Base-by-base conservation (phyloP, 2,888 invertebrate species). In the Chymomyza fuscimana region DNA sequence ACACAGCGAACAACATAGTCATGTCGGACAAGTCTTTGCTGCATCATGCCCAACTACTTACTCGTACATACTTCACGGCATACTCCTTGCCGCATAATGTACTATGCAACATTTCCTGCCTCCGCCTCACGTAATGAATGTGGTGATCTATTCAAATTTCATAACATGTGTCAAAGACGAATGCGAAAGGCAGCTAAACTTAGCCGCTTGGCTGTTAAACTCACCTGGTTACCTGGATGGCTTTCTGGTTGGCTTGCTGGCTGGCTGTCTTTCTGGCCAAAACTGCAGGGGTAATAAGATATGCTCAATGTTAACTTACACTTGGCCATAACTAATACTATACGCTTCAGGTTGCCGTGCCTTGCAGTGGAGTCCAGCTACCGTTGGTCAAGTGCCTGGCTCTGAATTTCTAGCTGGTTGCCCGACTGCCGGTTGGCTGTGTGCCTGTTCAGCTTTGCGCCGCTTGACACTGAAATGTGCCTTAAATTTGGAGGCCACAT, bases 91-190 rank as follows among this genome's bases (percentile, higher is more conserved):
- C 10, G 0, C 32, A 29, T 56, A 7, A 22, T 36, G n/a, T 10
- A 10, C 29, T 32, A 9, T 51, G 9, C 29, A 63, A 16, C 19
- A 19, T 12, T 60, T 71, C 56, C 59, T 61, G 65, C 69, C 59
- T 70, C 54, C 60, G 65, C 69, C 56, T 70, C 36, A 65, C 58
- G 71, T 58, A 65, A 67, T 66, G 66, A 71, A 68, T 71, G 63
- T 72, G 72, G 78, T 83, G 83, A 84, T 85, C 84, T 86, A 86
- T 84, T 84, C 84, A 84, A 84, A 83, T 86, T 84, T 83, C 79
- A 83, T 83, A 84, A 84, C 86, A 84, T 86, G 79, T 86, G 84
- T 84, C 84, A 84, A 77, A 82, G 82, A 81, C 84, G 86, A 77
- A 79, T 58, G 79, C 83, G 81, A 74, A 75, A 76, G 81, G 77